These are phyloP conservation scores for Drosophila lutescens DNA, from an alignment of 2,888 invertebrate species.

Conservation along the genomic window DNA sequence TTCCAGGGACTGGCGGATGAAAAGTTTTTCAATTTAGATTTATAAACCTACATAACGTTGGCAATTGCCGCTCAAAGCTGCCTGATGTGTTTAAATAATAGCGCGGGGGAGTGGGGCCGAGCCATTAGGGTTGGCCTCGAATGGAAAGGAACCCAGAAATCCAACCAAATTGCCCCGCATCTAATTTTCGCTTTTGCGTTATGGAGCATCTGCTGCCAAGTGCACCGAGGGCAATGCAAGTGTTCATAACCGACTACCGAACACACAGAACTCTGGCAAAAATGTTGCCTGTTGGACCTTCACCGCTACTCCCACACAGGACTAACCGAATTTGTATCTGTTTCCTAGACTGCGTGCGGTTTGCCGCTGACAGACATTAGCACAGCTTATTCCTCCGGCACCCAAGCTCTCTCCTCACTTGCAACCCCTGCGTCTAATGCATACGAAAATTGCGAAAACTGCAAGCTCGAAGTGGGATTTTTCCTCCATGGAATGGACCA, in stretches of 20 bases:
- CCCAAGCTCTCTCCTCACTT: neutral
- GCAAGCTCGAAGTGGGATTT: slow-evolving; percentile 6
- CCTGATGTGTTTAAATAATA: slow-evolving; percentile 4
- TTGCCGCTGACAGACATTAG: slow-evolving; percentile 72
- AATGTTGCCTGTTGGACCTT: slow-evolving; percentile 44
- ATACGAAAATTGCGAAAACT: slow-evolving; percentile 7
- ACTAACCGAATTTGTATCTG: slow-evolving; percentile 65
- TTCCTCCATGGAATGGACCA: neutral
- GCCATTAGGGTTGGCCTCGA: neutral
- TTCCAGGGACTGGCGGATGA: slow-evolving; percentile 16
- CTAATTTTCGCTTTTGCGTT: slow-evolving; percentile 31
- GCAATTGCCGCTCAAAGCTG: slow-evolving; percentile 1
- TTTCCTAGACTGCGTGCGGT: slow-evolving; percentile 57
- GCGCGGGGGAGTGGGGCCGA: too few species aligned
- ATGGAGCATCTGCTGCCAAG: slow-evolving; percentile 8
- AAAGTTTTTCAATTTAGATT: slow-evolving; percentile 74
- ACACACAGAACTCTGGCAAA: slow-evolving; percentile 9
- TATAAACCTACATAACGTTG: slow-evolving; percentile 48
- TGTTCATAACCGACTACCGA: neutral
- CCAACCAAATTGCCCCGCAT: slow-evolving; percentile 16
- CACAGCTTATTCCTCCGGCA: slow-evolving; percentile 54
- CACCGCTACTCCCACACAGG: slow-evolving; percentile 3
- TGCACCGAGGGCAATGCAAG: slow-evolving; percentile 24
- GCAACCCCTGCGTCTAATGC: neutral
- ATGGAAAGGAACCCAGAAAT: neutral